Evolutionary conservation across 37 sponge, comb jelly and placozoan genomes (phyloP), one percentile per base, ranked within the genome.

Genomic region (Cliona cf. orientalis): DNA sequence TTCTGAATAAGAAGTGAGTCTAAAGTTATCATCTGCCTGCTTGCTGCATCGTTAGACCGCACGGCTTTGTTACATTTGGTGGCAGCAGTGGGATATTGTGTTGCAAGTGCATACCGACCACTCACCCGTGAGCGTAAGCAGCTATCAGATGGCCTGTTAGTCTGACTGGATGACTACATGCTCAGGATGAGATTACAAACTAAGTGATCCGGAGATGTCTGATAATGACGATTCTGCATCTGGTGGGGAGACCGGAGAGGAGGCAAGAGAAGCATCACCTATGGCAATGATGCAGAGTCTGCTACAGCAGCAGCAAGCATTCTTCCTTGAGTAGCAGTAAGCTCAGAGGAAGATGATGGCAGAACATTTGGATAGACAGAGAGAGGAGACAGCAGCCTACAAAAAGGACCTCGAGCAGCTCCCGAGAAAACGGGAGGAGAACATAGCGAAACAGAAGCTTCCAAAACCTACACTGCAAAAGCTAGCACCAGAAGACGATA

Each of bases 61-160:
- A n/a, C n/a, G n/a, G n/a, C 64, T 62, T 26, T n/a, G 64, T 62
- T 62, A 62, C 64, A 62, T 62, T 62, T 62, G 64, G 64, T 62
- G 64, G 64, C 64, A 62, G 64, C 64, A 28, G 64, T 62, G 64
- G 64, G 64, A 62, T 62, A 7, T 28, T 25, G 23, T 62, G 64
- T 62, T 28, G 29, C 23, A n/a, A 26, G n/a, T n/a, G 23, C 11
- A 14, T 62, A 26, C 64, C 23, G 64, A 62, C 64, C 11, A 23
- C 6, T 7, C 64, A 62, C 23, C 64, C 6, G 26, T 6, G 28
- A 23, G 64, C 6, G 23, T 23, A n/a, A 26, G 29, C 64, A 62
- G 28, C 23, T 6, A 62, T 6, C 23, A 28, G 23, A n/a, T 26
- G 64, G 28, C 23, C 28, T 25, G 23, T 62, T n/a, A n/a, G n/a